phyloP scores from a whole-genome alignment of 2,888 invertebrate genomes.

The Branchipolynoe longqiensis region DNA sequence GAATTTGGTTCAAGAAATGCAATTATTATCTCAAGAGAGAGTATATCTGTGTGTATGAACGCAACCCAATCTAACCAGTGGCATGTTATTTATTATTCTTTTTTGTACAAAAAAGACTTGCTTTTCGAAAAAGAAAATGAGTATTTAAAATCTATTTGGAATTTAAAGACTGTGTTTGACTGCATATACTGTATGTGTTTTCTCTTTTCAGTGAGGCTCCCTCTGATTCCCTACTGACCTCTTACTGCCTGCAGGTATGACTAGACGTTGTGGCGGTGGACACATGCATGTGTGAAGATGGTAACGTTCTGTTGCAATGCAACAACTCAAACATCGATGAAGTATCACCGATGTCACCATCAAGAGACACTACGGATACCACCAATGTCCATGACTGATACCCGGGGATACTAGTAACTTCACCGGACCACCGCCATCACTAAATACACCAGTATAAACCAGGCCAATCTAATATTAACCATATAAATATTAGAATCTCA shows the following conservation, averaged over 20 bases:
- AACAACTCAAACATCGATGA: constrained; percentile 24
- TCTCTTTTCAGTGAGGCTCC: constrained; percentile 30
- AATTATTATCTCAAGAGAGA: not conserved
- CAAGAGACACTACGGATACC: constrained; percentile 31
- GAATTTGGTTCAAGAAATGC: too few species aligned
- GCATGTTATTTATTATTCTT: not conserved
- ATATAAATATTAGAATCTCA: too few species aligned
- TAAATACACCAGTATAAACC: too few species aligned
- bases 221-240: too few species aligned
- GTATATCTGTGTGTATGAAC: not conserved
- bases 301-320: constrained; percentile 16
- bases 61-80: not conserved
- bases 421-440: not conserved
- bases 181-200: not conserved
- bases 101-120: not conserved
- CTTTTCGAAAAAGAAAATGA: not conserved
- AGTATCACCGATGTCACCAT: constrained; percentile 29
- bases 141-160: not conserved
- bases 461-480: too few species aligned
- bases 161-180: not conserved
- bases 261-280: constrained; percentile 48
- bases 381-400: constrained; percentile 45
- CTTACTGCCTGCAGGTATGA: constrained; percentile 25
- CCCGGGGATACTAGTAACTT: not conserved
- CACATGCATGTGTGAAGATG: constrained; percentile 27